phyloP scores from a whole-genome alignment of 2,888 invertebrate genomes.

The Ophion ventricosus region DNA sequence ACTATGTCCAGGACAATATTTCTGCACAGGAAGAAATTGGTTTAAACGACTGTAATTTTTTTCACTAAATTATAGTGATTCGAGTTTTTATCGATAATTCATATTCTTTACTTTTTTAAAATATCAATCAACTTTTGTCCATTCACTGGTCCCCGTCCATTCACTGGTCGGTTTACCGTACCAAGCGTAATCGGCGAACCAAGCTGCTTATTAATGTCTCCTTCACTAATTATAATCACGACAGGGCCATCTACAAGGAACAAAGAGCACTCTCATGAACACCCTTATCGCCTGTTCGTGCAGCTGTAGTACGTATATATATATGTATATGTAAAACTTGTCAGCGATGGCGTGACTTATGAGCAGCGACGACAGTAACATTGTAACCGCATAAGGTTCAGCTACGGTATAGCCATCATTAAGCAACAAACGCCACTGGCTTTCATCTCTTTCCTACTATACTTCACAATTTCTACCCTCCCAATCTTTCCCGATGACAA shows the following conservation, averaged over 20 bases:
- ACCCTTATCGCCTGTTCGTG: conserved; percentile 46
- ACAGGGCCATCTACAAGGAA: conserved; percentile 75
- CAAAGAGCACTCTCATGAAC: conserved; percentile 69
- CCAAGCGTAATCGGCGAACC: conserved; percentile 31
- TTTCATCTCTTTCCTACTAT: neutral
- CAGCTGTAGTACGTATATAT: conserved; percentile 60
- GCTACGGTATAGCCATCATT: neutral
- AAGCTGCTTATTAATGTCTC: conserved; percentile 64
- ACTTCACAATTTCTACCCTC: neutral
- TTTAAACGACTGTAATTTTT: no score
- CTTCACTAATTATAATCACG: conserved; percentile 77
- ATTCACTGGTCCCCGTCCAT: no score
- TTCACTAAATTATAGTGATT: no score
- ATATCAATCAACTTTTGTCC: no score
- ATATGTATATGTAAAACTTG: conserved; percentile 58
- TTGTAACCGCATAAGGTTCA: conserved; percentile 6
- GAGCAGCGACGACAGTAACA: conserved; percentile 71
- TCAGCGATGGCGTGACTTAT: conserved; percentile 76
- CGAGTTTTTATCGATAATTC: no score
- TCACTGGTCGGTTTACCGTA: neutral
- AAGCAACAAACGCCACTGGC: neutral
- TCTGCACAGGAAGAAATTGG: no score
- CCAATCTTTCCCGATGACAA: neutral
- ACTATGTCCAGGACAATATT: no score
- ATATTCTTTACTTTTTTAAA: no score